These are phyloP conservation scores for Diachrysia chrysitis DNA, from an alignment of 2,888 invertebrate species.

Conservation along the genomic window DNA sequence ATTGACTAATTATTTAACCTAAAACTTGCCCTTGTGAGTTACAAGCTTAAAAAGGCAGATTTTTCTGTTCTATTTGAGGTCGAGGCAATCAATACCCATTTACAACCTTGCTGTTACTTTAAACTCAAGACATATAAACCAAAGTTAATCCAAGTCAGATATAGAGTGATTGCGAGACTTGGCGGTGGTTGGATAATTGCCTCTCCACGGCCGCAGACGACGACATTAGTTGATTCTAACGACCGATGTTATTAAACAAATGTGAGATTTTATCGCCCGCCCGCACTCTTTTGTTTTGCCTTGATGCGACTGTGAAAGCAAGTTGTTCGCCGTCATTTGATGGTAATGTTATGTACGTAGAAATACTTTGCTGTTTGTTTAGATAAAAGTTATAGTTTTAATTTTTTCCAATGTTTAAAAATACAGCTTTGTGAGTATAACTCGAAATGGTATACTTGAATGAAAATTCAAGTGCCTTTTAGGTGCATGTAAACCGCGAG, in stretches of 20 bases:
- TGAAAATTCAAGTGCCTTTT: too few species aligned
- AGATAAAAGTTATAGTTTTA: slow-evolving; percentile 12
- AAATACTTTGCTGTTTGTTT: slow-evolving; percentile 49
- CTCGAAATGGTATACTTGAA: too few species aligned
- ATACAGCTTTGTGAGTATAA: too few species aligned
- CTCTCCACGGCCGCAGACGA: slow-evolving; percentile 60
- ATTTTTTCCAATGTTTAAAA: too few species aligned
- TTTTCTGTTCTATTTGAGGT: background rate
- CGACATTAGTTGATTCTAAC: slow-evolving; percentile 84
- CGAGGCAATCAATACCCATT: background rate
- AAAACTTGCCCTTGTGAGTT: background rate
- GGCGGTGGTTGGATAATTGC: slow-evolving; percentile 72
- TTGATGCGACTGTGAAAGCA: slow-evolving; percentile 77
- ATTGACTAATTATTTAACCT: background rate
- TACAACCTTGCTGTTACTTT: background rate
- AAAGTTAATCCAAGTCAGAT: slow-evolving; percentile 46
- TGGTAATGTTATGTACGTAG: slow-evolving; percentile 53
- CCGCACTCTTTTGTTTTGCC: slow-evolving; percentile 78
- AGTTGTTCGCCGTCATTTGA: slow-evolving; percentile 65
- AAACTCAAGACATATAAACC: slow-evolving; percentile 56
- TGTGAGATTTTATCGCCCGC: slow-evolving; percentile 84
- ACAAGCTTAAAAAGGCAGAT: background rate
- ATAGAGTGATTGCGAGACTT: slow-evolving; percentile 58
- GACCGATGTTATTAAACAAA: slow-evolving; percentile 86
- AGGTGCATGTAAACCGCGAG: background rate